Evolutionary conservation across 2,113 vertebrate species (phyloP), one percentile per base, ranked within the genome.

Genomic region (Gasterosteus nipponicus): DNA sequence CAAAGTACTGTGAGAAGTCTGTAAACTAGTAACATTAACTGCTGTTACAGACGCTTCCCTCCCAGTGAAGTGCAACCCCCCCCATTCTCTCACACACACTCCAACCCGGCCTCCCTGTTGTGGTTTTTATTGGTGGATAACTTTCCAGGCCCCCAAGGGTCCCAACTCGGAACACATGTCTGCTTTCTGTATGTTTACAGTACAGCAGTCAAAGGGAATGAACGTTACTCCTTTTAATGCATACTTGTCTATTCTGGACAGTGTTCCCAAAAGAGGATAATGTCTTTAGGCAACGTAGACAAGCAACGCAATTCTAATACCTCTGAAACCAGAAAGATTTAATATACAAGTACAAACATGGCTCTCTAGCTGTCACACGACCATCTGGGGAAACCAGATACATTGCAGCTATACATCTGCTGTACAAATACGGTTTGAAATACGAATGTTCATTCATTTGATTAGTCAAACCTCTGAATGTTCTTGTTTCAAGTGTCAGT

Each of bases 81-180:
- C 81, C 74, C 66, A 68, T 61, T 74, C 77, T 2, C 62, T 63
- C n/a, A 29, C 44, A 56, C 42, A 73, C 59, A 68, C 76, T 44
- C 73, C 46, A 61, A 80, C 77, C 69, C 75, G 82, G 79, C 78
- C 84, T 83, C 86, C 89, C 75, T 91, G 88, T 90, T 92, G 86
- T 91, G 89, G 89, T 92, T 91, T 26, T 91, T 80, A 89, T 83
- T 86, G 79, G 84, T 89, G 85, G 79, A 86, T 86, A 86, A 88
- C 85, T 80, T 82, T 87, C 89, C 86, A 86, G 86, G 75, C 71
- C 89, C 83, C 81, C 83, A 85, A 87, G 85, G 86, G 86, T 84
- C 83, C 81, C 84, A 91, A 91, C 87, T 87, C 88, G 84, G 85
- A 91, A 87, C 91, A 92, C 86, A 90, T 92, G 89, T 88, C 86